Base-by-base conservation (phyloP, 2,113 vertebrate genomes). In the Cervus canadensis region DNA sequence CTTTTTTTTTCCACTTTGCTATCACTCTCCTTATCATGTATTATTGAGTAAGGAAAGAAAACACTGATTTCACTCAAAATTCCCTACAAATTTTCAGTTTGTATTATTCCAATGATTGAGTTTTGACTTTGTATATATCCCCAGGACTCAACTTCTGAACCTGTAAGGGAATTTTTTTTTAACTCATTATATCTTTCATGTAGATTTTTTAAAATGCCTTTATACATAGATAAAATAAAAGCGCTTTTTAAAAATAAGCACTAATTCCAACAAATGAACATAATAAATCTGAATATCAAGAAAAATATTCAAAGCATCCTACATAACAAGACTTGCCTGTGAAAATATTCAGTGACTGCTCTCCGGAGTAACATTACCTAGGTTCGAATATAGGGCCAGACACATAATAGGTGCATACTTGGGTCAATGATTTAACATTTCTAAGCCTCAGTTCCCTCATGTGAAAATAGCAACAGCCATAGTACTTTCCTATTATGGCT, bases 11-110 rank as follows among this genome's bases (percentile, higher is more conserved):
- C 26, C 36, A 59, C 14, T 28, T n/a, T 10, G 36, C 12, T 52
- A n/a, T 82, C 14, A 60, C 10, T 48, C 88, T 96, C 85, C 83
- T 89, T 40, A 67, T 23, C 28, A 59, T 2, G 1, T 76, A 76
- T 57, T 95, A 89, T 43, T 23, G 33, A 95, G 59, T 52, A 82
- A 82, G 40, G 54, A 21, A 89, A 64, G 15, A 62, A 57, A 90
- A n/a, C 8, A 74, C 6, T 91, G 60, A 91, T 92, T 96, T 91
- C 16, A 78, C 85, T 95, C 26, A 54, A 88, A 95, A 96, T 67
- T 28, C 21, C 14, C 59, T 64, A 81, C 3, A 82, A 26, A 48
- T 60, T 96, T 82, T 91, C 54, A 40, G 19, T 21, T 74, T 40
- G 57, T 54, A 89, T 82, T 95, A 91, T 85, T 93, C 64, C 9